Evolutionary conservation across 2,888 invertebrate species (phyloP).

Genomic region (Sabatieria punctata): DNA sequence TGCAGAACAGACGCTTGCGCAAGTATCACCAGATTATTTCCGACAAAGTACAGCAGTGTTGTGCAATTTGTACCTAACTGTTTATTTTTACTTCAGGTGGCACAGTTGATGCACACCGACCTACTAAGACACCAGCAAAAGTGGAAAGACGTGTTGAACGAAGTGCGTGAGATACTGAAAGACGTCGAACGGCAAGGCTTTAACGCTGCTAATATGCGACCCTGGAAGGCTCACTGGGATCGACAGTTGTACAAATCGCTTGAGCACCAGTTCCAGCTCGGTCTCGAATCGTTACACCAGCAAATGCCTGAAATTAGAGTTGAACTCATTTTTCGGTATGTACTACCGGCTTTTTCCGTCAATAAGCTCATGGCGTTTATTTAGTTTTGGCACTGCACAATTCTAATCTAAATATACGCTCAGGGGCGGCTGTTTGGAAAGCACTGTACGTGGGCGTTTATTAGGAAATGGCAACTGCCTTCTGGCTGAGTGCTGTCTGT

Average conservation of each 20-base stretch:
- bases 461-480: too few relatives aligned
- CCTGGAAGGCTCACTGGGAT: slow-evolving; percentile 89
- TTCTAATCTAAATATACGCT: too few relatives aligned
- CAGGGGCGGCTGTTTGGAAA: too few relatives aligned
- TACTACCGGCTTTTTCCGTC: too few relatives aligned
- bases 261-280: slow-evolving; percentile 70
- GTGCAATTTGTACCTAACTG: too few relatives aligned
- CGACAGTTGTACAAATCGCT: slow-evolving; percentile 76
- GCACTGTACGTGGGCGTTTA: too few relatives aligned
- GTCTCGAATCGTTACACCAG: slow-evolving; percentile 63
- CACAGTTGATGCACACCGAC: slow-evolving; percentile 59
- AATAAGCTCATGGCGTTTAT: too few relatives aligned
- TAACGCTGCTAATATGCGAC: slow-evolving; percentile 46
- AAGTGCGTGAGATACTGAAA: slow-evolving; percentile 52
- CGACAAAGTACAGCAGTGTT: slow-evolving; percentile 47
- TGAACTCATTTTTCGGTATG: slow-evolving; percentile 54
- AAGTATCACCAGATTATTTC: slow-evolving; percentile 48
- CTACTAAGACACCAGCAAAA: slow-evolving; percentile 63
- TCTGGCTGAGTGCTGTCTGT: too few relatives aligned
- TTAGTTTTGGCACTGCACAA: too few relatives aligned
- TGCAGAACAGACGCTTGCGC: slow-evolving; percentile 52
- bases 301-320: slow-evolving; percentile 73
- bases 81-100: slow-evolving; percentile 45
- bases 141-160: slow-evolving; percentile 74
- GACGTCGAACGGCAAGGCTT: slow-evolving; percentile 33